Evolutionary conservation across 2,113 vertebrate genomes (phyloP).

Genomic region (Myxocyprinus asiaticus): DNA sequence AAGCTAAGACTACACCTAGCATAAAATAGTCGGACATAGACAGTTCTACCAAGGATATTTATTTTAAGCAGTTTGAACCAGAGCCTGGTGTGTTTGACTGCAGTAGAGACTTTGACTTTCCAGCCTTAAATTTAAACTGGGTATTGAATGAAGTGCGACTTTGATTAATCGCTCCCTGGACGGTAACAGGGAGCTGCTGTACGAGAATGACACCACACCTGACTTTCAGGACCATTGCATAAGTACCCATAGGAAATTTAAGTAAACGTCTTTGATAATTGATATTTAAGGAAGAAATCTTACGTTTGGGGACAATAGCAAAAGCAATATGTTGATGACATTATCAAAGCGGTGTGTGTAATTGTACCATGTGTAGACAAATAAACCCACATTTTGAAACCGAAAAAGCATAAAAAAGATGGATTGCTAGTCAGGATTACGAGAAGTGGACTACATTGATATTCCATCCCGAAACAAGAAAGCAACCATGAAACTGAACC

Average conservation of each 20-base stretch:
- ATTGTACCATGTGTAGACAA: background rate
- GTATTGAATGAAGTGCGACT: slow-evolving; percentile 11
- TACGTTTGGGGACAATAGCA: background rate
- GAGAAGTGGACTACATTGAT: slow-evolving; percentile 19
- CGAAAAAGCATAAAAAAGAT: background rate
- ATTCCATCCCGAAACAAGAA: background rate
- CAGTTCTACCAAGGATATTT: background rate
- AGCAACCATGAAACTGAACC: background rate
- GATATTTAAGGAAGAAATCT: slow-evolving; percentile 19
- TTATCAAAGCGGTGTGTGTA: slow-evolving; percentile 30
- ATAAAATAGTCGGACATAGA: background rate
- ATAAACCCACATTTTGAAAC: too few relatives aligned
- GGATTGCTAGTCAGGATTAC: slow-evolving; percentile 2
- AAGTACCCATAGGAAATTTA: slow-evolving; percentile 18
- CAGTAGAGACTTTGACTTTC: background rate
- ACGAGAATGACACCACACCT: background rate
- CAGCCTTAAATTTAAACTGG: background rate
- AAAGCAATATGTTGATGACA: background rate
- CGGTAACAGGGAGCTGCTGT: background rate
- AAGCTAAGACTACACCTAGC: too few relatives aligned
- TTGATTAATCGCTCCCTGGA: slow-evolving; percentile 27
- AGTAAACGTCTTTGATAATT: slow-evolving; percentile 10
- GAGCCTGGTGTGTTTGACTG: background rate
- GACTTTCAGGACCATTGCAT: background rate
- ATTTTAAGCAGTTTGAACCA: background rate